Evolutionary conservation across 2,113 vertebrate species (phyloP), one percentile per base, ranked within the genome.

Genomic region (Strix uralensis): DNA sequence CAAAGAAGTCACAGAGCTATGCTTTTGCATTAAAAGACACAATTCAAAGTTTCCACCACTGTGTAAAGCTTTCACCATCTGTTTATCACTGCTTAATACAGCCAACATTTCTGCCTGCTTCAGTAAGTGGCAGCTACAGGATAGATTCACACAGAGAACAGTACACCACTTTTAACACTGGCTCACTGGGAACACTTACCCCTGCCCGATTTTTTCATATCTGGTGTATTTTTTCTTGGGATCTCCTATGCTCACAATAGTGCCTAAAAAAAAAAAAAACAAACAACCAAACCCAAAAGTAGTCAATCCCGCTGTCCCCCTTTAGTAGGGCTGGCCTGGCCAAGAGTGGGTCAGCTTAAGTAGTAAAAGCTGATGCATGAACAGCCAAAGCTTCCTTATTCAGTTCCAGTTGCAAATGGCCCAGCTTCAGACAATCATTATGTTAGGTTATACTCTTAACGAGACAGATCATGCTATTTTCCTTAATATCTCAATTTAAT

Each of bases 191-290:
- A 92, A 95, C 49, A 98, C 98, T 98, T 96, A 98, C 98, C 98
- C 98, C 57, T 98, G 98, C 30, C 98, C 98, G 0, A 98, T 98
- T 97, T 98, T 98, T 97, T 98, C 98, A 3, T 98, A 98, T 98
- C 98, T 97, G 91, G 98, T 98, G 30, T 98, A 98, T 92, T 98
- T 98, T 97, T 98, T 98, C 98, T 98, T 98, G 49, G 98, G 98
- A 88, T 98, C 98, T 71, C 98, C 98, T 97, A 98, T 98, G 97
- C 98, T 98, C 54, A 98, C 98, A 72, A 98, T 98, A 90, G 98
- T 98, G 95, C 98, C 98, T 98, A 62, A 75, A 92, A 85, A 63
- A 54, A 32, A 13, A 47, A 21, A 47, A 47, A 47, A n/a, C n/a
- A 47, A 46, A 19, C 46, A 47, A 44, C 44, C 44, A 44, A 44